Evolutionary conservation across 2,888 invertebrate species (phyloP).

Genomic region (Gymnocheta viridis): DNA sequence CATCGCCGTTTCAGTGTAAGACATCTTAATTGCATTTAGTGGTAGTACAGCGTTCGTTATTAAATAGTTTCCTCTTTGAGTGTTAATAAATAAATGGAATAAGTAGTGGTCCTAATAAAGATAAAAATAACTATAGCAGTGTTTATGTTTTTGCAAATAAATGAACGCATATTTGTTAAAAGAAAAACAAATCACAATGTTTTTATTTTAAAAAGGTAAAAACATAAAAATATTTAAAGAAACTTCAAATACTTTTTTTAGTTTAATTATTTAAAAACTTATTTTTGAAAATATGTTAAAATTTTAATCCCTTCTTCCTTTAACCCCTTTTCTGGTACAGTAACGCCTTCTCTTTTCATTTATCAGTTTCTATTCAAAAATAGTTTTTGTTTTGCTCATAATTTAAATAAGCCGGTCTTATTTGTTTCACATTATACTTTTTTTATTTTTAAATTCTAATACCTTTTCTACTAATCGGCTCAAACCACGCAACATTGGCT

Average conservation of each 20-base stretch:
- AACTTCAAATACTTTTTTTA: neutral
- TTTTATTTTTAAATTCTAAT: neutral
- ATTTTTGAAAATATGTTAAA: neutral
- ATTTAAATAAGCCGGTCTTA: constrained; percentile 51
- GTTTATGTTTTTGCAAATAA: too few relatives aligned
- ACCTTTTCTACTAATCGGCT: constrained; percentile 68
- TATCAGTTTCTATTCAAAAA: neutral
- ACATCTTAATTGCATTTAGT: too few relatives aligned
- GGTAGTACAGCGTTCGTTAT: too few relatives aligned
- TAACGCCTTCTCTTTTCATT: constrained; percentile 41
- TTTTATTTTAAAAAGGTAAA: too few relatives aligned
- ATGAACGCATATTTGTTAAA: too few relatives aligned
- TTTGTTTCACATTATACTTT: constrained; percentile 22
- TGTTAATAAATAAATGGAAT: too few relatives aligned
- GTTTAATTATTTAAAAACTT: neutral
- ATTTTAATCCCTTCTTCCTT: constrained; percentile 17
- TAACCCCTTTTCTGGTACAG: constrained; percentile 48
- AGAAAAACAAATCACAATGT: too few relatives aligned
- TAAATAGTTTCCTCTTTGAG: too few relatives aligned
- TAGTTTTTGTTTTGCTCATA: neutral
- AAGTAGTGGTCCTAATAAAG: too few relatives aligned
- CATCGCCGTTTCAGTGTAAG: too few relatives aligned
- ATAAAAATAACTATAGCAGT: too few relatives aligned
- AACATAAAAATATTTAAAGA: too few relatives aligned
- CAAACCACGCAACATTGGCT: constrained; percentile 72